Percentiles rank a stretch among this genome's conserved stretches.
These are phyloP conservation scores for Perodicticus potto DNA, from an alignment of 2,797 vertebrate species.

Conservation along the genomic window DNA sequence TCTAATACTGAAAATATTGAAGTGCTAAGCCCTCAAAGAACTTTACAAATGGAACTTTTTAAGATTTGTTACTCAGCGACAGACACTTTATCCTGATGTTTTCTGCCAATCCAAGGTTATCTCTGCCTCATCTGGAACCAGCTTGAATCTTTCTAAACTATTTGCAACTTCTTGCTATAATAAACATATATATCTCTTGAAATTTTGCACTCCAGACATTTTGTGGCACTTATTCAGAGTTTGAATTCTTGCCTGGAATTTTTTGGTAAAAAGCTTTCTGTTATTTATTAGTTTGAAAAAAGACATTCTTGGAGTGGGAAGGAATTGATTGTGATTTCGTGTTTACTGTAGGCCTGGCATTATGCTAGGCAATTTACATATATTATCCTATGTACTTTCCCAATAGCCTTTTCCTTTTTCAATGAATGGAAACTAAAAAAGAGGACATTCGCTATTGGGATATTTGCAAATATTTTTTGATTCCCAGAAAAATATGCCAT, in stretches of 20 bases:
- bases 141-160: slow-evolving; percentile 9
- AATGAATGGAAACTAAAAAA: not conserved
- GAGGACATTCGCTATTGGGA: slow-evolving; percentile 20
- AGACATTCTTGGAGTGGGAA: not conserved
- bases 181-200: slow-evolving; percentile 7
- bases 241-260: slow-evolving; percentile 1
- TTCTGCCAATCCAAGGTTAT: slow-evolving; percentile 6
- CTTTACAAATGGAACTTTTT: slow-evolving; percentile 16
- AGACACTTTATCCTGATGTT: not conserved
- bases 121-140: not conserved
- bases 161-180: not conserved
- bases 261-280: slow-evolving; percentile 10
- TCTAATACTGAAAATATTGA: slow-evolving; percentile 7
- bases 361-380: not conserved
- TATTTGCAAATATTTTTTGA: slow-evolving; percentile 27
- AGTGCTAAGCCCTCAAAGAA: not conserved
- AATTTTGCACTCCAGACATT: not conserved
- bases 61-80: not conserved
- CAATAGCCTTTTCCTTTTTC: not conserved
- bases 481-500: slow-evolving; percentile 10
- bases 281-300: slow-evolving; percentile 32
- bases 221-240: not conserved
- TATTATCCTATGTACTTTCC: not conserved
- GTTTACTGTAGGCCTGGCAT: not conserved
- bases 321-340: not conserved